Percentiles rank a stretch among this genome's conserved stretches.
Conservation (phyloP, 92 coral and sea anemone genomes). For the Phenganax marumi region DNA sequence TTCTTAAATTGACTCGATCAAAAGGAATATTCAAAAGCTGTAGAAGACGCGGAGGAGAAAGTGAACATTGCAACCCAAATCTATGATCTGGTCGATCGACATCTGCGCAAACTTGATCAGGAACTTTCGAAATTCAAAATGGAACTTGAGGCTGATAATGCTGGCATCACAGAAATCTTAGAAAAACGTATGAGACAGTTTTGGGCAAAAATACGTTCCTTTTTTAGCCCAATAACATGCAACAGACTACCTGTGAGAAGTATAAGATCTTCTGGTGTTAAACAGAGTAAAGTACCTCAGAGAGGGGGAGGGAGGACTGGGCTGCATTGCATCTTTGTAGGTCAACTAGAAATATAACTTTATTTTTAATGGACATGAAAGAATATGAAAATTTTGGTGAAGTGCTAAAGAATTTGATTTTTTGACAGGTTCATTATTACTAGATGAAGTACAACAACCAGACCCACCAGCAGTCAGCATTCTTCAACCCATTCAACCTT, state of each 20-base stretch:
- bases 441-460: conserved; percentile 81
- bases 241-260: too few relatives aligned
- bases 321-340: too few relatives aligned
- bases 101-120: conserved; percentile 92
- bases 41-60: conserved; percentile 99
- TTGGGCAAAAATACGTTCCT: too few relatives aligned
- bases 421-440: conserved; percentile 75
- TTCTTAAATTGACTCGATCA: not conserved
- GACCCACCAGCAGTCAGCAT: conserved; percentile 65
- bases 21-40: conserved; percentile 91
- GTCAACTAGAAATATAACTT: too few relatives aligned
- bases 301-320: too few relatives aligned
- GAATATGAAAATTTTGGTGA: not conserved
- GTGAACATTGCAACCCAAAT: conserved; percentile 90
- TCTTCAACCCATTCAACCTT: conserved; percentile 40
- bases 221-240: too few relatives aligned
- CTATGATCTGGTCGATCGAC: conserved; percentile 96
- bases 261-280: too few relatives aligned
- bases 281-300: too few relatives aligned
- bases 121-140: conserved; percentile 91
- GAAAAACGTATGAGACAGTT: conserved; percentile 67
- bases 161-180: conserved; percentile 93
- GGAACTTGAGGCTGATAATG: conserved; percentile 99
- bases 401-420: not conserved
- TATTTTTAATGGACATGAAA: too few relatives aligned